Evolutionary conservation across 2,888 invertebrate species (phyloP).

Genomic region (Unio pictorum): DNA sequence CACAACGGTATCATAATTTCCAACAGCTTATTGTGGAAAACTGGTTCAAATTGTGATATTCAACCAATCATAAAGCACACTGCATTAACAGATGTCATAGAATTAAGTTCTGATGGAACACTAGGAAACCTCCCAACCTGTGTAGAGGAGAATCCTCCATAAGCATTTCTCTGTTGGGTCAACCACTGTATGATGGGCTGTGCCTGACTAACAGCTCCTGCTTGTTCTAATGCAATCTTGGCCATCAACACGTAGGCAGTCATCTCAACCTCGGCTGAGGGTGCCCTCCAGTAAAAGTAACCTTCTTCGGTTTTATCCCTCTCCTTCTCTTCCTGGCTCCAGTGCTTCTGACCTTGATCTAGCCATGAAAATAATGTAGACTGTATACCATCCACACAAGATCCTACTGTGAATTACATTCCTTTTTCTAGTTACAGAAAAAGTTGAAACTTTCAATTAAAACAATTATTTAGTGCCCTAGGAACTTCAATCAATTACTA

Average conservation of each 20-base stretch:
- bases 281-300: slow-evolving; percentile 73
- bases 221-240: slow-evolving; percentile 73
- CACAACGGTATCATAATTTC: too few relatives aligned
- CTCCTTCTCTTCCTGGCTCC: slow-evolving; percentile 77
- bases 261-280: slow-evolving; percentile 86
- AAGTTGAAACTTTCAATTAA: too few relatives aligned
- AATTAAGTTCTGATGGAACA: too few relatives aligned
- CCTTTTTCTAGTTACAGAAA: too few relatives aligned
- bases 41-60: too few relatives aligned
- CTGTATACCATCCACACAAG: neutral
- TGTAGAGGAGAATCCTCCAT: slow-evolving; percentile 69
- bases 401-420: too few relatives aligned
- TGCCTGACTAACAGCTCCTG: slow-evolving; percentile 37
- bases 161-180: slow-evolving; percentile 81
- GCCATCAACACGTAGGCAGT: slow-evolving; percentile 90
- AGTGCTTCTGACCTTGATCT: slow-evolving; percentile 81
- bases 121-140: slow-evolving; percentile 50
- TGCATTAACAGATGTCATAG: too few relatives aligned
- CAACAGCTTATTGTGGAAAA: too few relatives aligned
- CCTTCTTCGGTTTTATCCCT: slow-evolving; percentile 14
- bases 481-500: too few relatives aligned
- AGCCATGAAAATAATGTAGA: slow-evolving; percentile 4
- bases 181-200: slow-evolving; percentile 82
- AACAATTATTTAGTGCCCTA: too few relatives aligned
- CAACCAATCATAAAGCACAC: too few relatives aligned